Evolutionary conservation across 2,888 invertebrate species (phyloP).

Genomic region (Sericinus montela): DNA sequence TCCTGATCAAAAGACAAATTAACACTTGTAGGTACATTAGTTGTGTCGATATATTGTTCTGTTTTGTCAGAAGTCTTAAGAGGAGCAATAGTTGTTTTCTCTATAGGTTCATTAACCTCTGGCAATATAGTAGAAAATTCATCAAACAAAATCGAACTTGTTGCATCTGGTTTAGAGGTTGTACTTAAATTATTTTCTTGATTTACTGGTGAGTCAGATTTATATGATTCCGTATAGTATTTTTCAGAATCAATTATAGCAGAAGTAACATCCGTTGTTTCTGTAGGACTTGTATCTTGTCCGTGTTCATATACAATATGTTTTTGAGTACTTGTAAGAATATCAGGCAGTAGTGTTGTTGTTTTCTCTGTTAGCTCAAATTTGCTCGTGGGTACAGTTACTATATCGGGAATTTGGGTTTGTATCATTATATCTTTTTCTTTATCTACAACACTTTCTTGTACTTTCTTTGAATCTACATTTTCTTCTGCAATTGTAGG

Average conservation of each 20-base stretch:
- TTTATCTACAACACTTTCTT: background rate
- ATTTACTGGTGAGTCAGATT: constrained; percentile 1
- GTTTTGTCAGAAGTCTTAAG: background rate
- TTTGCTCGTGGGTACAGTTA: background rate
- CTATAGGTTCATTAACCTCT: background rate
- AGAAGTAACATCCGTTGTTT: background rate
- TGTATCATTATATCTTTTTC: background rate
- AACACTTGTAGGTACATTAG: background rate
- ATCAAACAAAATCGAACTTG: background rate
- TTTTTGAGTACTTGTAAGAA: background rate
- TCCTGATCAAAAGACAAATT: background rate
- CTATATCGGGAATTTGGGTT: background rate
- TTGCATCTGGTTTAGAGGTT: background rate
- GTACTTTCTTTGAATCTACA: background rate
- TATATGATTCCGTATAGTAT: background rate
- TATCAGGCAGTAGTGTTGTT: constrained; percentile 2
- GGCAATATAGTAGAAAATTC: constrained; percentile 1
- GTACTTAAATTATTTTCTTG: background rate
- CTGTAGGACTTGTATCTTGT: background rate
- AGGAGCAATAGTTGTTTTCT: constrained; percentile 2
- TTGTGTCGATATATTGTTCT: background rate
- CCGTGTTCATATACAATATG: background rate
- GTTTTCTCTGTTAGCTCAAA: constrained; percentile 1
- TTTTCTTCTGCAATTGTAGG: constrained; percentile 10
- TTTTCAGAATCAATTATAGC: background rate